A percentile compares a stretch with the other conserved stretches of the same genome.
Conservation (phyloP, 2,797 vertebrate species). For the Tinamus major region DNA sequence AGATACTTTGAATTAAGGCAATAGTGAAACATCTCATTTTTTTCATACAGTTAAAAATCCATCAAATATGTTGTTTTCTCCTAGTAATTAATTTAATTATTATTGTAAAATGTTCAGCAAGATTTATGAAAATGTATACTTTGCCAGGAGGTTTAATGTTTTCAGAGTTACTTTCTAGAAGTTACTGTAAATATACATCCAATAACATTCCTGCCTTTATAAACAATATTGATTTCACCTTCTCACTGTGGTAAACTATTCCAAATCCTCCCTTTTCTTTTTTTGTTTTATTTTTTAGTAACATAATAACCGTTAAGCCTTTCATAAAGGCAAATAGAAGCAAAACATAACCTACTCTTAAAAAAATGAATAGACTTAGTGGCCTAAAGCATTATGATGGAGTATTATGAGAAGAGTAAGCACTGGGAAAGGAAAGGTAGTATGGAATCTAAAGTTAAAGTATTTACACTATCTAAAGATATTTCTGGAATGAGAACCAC, state of each 20-base stretch:
- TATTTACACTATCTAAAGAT: background rate
- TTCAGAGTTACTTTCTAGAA: constrained; percentile 44
- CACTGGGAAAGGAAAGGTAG: background rate
- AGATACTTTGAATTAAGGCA: background rate
- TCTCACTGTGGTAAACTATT: constrained; percentile 26
- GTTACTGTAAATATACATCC: constrained; percentile 49
- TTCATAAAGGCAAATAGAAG: constrained; percentile 34
- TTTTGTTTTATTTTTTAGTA: background rate
- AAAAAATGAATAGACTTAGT: constrained; percentile 2
- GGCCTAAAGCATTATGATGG: background rate
- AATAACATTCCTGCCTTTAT: constrained; percentile 4
- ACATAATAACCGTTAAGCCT: constrained; percentile 20
- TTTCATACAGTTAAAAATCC: constrained; percentile 16
- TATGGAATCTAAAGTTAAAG: background rate
- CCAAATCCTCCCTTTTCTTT: background rate
- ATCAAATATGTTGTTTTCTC: constrained; percentile 31
- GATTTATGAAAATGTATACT: constrained; percentile 58
- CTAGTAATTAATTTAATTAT: constrained; percentile 51
- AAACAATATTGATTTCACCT: constrained; percentile 59
- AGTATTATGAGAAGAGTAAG: background rate
- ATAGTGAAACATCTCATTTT: background rate
- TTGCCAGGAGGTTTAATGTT: constrained; percentile 51
- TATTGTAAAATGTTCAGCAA: constrained; percentile 38
- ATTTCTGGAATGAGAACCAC: background rate
- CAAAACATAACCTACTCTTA: background rate